Evolutionary conservation across 1,140 invertebrate genomes (phyloP).

Genomic region (Goniozus legneri): DNA sequence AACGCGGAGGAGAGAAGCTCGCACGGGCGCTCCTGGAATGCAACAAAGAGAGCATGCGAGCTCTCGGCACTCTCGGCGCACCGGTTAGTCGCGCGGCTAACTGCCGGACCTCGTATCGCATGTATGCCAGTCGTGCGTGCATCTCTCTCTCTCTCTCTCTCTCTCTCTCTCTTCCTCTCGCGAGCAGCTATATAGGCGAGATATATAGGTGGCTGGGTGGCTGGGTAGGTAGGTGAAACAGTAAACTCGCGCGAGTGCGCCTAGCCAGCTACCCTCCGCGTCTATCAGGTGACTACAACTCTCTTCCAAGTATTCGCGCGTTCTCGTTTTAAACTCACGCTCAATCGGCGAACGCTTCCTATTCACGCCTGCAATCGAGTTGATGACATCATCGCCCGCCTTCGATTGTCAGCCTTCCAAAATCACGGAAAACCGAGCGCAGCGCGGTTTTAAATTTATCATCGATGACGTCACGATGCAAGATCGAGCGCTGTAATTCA

Average conservation of each 20-base stretch:
- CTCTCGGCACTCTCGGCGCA: slow-evolving; percentile 21
- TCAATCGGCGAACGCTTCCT: too few relatives aligned
- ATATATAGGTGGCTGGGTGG: slow-evolving; percentile 9
- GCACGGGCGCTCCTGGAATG: too few relatives aligned
- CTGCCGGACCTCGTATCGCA: slow-evolving; percentile 5
- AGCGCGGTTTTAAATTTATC: too few relatives aligned
- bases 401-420: slow-evolving; percentile 10
- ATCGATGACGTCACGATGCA: too few relatives aligned
- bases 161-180: neutral
- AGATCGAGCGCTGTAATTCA: too few relatives aligned
- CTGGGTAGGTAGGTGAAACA: slow-evolving; percentile 15
- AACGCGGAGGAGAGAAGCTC: too few relatives aligned
- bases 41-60: slow-evolving; percentile 35
- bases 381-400: neutral
- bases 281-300: slow-evolving; percentile 16
- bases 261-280: slow-evolving; percentile 13
- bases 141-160: slow-evolving; percentile 6
- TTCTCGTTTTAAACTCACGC: neutral
- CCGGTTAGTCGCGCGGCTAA: slow-evolving; percentile 12
- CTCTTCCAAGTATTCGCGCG: neutral
- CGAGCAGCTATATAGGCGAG: too few relatives aligned
- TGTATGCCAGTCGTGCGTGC: slow-evolving; percentile 22
- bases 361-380: neutral
- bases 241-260: slow-evolving; percentile 12
- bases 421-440: neutral